A percentile compares a stretch with the other conserved stretches of the same genome.
phyloP scores from a whole-genome alignment of 2,888 invertebrate species.

The Mythimna lalbum region DNA sequence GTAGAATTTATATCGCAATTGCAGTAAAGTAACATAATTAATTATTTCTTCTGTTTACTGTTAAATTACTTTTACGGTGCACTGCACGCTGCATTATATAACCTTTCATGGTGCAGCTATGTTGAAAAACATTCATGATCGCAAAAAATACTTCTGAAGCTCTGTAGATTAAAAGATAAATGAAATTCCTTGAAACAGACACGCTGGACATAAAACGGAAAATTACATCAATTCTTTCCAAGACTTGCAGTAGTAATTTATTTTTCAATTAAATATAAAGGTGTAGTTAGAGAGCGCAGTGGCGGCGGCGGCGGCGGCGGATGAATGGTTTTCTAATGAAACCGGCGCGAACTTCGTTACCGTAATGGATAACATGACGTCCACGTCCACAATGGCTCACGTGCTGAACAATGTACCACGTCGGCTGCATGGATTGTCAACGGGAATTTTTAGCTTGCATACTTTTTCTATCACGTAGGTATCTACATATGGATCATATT shows the following conservation, averaged over 20 bases:
- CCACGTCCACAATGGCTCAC: constrained; percentile 57
- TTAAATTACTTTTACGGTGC: constrained; percentile 1
- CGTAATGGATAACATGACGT: constrained; percentile 78
- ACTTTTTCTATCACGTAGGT: constrained; percentile 14
- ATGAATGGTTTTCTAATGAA: constrained; percentile 87
- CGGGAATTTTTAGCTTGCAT: constrained; percentile 20
- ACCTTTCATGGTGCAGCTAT: neutral
- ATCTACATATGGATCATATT: constrained; percentile 7
- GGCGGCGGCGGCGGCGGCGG: constrained; percentile 56
- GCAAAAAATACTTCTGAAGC: constrained; percentile 3
- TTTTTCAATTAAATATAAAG: constrained; percentile 62
- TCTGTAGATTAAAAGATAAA: constrained; percentile 35
- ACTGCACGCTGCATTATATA: neutral
- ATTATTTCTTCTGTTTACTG: neutral
- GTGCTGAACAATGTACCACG: constrained; percentile 52
- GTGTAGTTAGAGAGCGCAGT: constrained; percentile 45
- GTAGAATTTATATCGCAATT: constrained; percentile 5
- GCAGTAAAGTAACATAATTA: neutral
- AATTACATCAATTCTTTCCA: constrained; percentile 41
- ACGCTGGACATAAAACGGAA: constrained; percentile 34
- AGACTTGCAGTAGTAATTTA: constrained; percentile 45
- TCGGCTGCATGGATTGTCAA: constrained; percentile 44
- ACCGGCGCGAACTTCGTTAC: constrained; percentile 83
- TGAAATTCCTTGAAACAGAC: constrained; percentile 28
- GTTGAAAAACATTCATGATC: neutral